Base-by-base conservation (phyloP, 92 coral and sea anemone species). In the Paragorgia papillata region DNA sequence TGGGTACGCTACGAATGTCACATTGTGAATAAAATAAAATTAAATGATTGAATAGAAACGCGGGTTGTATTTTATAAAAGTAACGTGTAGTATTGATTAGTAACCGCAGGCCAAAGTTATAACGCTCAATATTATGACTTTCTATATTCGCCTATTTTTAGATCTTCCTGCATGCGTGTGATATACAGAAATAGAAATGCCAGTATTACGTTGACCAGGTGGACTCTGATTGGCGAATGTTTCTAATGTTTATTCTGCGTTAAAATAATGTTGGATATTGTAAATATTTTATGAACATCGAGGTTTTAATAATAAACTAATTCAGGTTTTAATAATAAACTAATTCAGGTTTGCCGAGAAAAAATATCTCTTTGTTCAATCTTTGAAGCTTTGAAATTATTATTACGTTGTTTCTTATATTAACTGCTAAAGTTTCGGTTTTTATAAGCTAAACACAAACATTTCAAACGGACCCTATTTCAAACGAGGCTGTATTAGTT, bases 11-110 rank as follows among this genome's bases (percentile, higher is more conserved):
- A 30, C 53, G 7, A 55, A 53, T 53, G 21, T 48, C 59, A 66
- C 41, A 20, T 21, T 68, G 50, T 46, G 58, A 68, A 29, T 44
- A 44, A 68, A 68, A 32, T 26, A 8, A 26, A 46, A 21, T 21
- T 8, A 35, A 37, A 37, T 37, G 6, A 4, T 37, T 37, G 6
- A 37, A 10, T 10, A 37, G 10, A 37, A 37, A 5, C 58, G 4
- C 26, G n/a, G n/a, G 58, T 22, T 17, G 7, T 51, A 22, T 51
- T 17, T 7, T 51, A n/a, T n/a, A n/a, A n/a, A n/a, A n/a, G n/a
- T n/a, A n/a, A n/a, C n/a, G n/a, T n/a, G n/a, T n/a, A n/a, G n/a
- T n/a, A n/a, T n/a, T n/a, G n/a, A n/a, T n/a, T n/a, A n/a, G n/a
- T n/a, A n/a, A n/a, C n/a, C n/a, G n/a, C n/a, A n/a, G n/a, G n/a